phyloP scores from a whole-genome alignment of 2,797 vertebrate genomes.

The Onychomys arenicola region DNA sequence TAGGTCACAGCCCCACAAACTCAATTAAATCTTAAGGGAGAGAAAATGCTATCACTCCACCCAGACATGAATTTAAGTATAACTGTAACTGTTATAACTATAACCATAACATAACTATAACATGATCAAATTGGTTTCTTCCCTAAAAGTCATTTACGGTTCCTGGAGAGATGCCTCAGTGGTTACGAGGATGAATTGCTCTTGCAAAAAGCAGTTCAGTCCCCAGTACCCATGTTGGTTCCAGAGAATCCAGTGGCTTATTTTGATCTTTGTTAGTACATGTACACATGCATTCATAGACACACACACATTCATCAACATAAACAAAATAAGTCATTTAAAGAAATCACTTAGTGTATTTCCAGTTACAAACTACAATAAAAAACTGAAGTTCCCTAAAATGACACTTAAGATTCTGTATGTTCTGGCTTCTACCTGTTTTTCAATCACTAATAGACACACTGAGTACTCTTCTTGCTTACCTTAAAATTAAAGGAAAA shows the following conservation, averaged over 20 bases:
- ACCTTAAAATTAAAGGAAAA: background rate
- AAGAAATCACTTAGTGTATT: background rate
- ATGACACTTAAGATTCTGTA: background rate
- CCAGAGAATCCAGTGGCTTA: background rate
- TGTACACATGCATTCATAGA: background rate
- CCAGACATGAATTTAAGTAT: background rate
- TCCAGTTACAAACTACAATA: background rate
- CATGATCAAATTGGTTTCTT: background rate
- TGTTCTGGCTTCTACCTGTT: background rate
- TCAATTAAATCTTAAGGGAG: background rate
- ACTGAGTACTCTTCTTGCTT: background rate
- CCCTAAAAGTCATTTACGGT: background rate
- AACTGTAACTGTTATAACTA: no score
- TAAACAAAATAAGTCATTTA: background rate
- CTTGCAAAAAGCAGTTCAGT: background rate
- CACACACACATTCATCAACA: background rate
- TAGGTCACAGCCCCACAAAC: background rate
- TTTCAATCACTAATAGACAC: background rate
- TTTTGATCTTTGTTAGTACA: background rate
- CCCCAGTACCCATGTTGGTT: fast-evolving
- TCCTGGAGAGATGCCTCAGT: background rate
- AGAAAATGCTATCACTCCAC: background rate
- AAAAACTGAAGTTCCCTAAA: background rate
- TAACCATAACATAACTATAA: background rate
- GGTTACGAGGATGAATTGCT: background rate